Base-by-base conservation (phyloP, 2,888 invertebrate genomes). In the Platynereis dumerilii region DNA sequence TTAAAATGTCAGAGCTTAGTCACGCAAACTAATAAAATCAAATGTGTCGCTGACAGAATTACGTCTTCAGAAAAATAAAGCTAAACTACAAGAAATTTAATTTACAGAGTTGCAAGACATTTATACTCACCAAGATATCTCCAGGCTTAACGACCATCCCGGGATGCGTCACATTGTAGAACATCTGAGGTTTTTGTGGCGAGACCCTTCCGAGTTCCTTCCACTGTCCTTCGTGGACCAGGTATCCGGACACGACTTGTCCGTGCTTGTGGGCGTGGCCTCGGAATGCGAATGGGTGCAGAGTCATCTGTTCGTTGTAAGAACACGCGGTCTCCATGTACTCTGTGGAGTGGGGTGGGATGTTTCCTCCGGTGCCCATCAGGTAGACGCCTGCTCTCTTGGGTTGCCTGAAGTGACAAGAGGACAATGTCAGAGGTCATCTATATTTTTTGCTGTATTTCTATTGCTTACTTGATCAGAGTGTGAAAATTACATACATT, bases 281-380 rank as follows among this genome's bases (percentile, higher is more conserved):
- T 69, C 98, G 89, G 86, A 92, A 98, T 0, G 96, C 96, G 85
- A 99, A 94, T 0, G 98, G 99, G 86, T 96, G 90, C 58, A 99
- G 89, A 2, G 89, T 88, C 82, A 94, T 93, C 80, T 94, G 93
- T 1, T 77, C 75, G 7, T 85, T 86, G 56, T 95, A 88, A 64
- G 87, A 86, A 84, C 98, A 99, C 0, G 93, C 91, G 0, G 93
- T 89, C 85, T 99, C 98, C 92, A 99, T 93, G 76, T 93, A 61
- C 22, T 55, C 61, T 27, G 74, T 72, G 24, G 77, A 83, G 71
- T 88, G 87, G 0, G 92, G 88, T 0, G 89, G 88, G 69, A 98
- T 92, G 17, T 81, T 76, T 0, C 98, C 98, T 44, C 90, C 89
- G 0, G 96, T 96, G 1, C 94, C 96, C 67, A 99, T 84, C 1